A percentile compares a stretch with the other conserved stretches of the same genome.
Conservation (phyloP, 37 sponge, comb jelly and placozoan species). For the Chondrosia reniformis region DNA sequence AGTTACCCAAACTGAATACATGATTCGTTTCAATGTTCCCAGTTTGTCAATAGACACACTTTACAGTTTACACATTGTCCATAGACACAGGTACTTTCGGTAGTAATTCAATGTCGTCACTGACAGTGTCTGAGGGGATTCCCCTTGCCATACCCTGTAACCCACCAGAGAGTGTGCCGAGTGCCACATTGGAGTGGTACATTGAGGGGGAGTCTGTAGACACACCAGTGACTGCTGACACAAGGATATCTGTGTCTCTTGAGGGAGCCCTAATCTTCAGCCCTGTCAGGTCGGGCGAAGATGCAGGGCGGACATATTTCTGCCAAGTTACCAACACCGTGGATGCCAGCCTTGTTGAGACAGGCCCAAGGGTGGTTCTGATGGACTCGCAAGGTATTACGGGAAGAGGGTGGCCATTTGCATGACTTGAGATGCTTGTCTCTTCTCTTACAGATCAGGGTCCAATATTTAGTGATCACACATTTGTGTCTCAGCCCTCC, state of each 20-base stretch:
- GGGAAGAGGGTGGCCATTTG: neutral
- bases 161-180: slow-evolving; percentile 3
- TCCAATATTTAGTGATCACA: neutral
- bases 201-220: no score
- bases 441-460: neutral
- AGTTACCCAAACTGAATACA: neutral
- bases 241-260: slow-evolving; percentile 9
- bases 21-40: neutral
- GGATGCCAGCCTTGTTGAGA: neutral
- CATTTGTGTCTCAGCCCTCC: neutral
- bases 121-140: no score
- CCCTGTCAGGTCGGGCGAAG: neutral
- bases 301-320: neutral
- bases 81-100: no score
- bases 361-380: neutral
- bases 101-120: no score
- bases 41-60: neutral
- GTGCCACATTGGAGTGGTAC: neutral
- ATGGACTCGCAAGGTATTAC: neutral
- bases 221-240: neutral
- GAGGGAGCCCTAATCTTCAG: slow-evolving; percentile 27
- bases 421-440: neutral
- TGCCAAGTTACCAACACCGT: slow-evolving; percentile 30
- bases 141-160: slow-evolving; percentile 5
- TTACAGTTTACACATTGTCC: neutral